Percentiles rank a stretch among this genome's conserved stretches.
Conservation (phyloP, 2,888 invertebrate genomes). For the Strigamia transsilvanica region DNA sequence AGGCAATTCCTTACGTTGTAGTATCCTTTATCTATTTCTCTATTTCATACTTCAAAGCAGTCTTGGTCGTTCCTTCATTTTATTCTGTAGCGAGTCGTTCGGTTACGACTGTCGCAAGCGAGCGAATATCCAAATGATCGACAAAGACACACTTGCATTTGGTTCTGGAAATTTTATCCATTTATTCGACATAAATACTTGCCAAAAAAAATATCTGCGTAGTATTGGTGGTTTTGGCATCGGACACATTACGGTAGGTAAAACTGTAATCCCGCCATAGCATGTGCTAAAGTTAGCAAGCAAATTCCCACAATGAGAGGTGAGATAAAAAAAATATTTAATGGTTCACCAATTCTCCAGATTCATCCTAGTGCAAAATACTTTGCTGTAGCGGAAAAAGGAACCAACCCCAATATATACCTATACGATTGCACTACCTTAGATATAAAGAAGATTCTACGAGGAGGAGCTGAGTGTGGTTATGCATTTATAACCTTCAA, state of each 20-base stretch:
- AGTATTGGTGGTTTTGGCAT: slow-evolving; percentile 10
- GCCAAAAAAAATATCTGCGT: neutral
- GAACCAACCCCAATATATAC: slow-evolving; percentile 76
- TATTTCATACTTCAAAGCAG: neutral
- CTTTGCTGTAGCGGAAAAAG: slow-evolving; percentile 87
- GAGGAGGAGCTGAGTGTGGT: slow-evolving; percentile 76
- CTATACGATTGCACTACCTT: slow-evolving; percentile 85
- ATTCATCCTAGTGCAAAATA: slow-evolving; percentile 70
- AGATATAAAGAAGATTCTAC: slow-evolving; percentile 76
- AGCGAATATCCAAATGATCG: neutral
- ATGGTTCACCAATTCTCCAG: slow-evolving; percentile 63
- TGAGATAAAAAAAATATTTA: too few relatives aligned
- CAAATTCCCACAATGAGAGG: too few relatives aligned
- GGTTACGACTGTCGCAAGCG: neutral
- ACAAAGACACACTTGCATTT: neutral
- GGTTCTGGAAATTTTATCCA: neutral
- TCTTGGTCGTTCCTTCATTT: neutral
- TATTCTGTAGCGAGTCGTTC: neutral
- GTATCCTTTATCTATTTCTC: neutral
- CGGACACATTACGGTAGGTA: neutral
- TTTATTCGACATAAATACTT: neutral
- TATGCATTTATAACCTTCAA: slow-evolving; percentile 74
- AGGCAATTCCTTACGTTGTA: neutral
- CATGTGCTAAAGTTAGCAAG: too few relatives aligned
- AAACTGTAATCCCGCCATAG: neutral